Evolutionary conservation across 2,113 vertebrate species (phyloP), one percentile per base, ranked within the genome.

Genomic region (Tachycineta bicolor): DNA sequence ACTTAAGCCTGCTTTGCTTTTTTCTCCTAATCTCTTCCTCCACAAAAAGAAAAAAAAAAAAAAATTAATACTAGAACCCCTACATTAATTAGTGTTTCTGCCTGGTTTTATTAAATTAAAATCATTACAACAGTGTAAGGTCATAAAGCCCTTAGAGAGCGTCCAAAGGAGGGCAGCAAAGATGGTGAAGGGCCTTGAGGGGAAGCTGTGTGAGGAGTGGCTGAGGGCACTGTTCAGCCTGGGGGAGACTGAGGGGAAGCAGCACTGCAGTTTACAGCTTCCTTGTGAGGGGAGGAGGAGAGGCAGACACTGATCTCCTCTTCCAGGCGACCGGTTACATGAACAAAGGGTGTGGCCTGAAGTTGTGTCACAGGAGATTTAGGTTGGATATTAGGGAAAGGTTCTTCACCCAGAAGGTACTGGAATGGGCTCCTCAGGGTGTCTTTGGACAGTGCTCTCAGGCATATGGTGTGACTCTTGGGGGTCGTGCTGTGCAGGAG

Each of bases 161-260:
- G 10, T n/a, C 60, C 43, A 25, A 43, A 67, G 29, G 12, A 43
- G 16, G 21, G 24, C 24, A 21, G 2, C 21, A 34, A 67, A 58
- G 34, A 34, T 17, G 2, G 5, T 58, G 44, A 34, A 34, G 31
- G 31, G 25, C 8, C 31, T 67, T 43, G 31, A 76, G 34, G 5
- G 34, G 31, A 58, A 43, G 21, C 8, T 0, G 0, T 58, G 1
- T 17, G 31, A 58, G 31, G 25, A 85, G 11, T 0, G 2, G 31
- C 16, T 67, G 52, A 43, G 20, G 24, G 1, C 11, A 31, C 25
- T 34, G 25, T 17, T 76, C 24, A 50, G 6, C 8, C 20, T 34
- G 37, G 25, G 47, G 25, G 12, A 65, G 14, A 29, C 20, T 53
- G 49, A 65, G 14, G 15, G 6, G 13, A 52, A 2, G 44, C 16